Percentiles rank a stretch among this genome's conserved stretches.
Evolutionary conservation across 2,113 vertebrate species (phyloP).

Genomic region (Myotis yumanensis): DNA sequence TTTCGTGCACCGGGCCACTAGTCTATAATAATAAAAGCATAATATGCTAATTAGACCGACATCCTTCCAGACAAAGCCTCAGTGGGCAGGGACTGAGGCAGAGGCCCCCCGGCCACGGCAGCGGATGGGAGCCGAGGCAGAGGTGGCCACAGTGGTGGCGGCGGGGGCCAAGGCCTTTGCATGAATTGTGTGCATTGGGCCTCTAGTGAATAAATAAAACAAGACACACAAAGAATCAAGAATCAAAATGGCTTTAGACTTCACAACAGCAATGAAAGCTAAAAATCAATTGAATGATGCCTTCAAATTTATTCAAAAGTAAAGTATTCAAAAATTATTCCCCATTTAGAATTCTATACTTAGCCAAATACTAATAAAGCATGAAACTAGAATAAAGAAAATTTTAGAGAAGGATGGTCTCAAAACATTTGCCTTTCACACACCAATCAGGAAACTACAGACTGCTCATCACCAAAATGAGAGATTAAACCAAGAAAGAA

Average conservation of each 20-base stretch:
- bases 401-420: not conserved
- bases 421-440: not conserved
- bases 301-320: not conserved
- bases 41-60: too few species aligned
- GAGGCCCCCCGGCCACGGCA: too few species aligned
- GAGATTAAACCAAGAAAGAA: not conserved
- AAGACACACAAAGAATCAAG: not conserved
- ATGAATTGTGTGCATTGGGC: too few species aligned
- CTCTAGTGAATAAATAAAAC: not conserved
- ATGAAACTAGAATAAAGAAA: not conserved
- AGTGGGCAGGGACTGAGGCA: too few species aligned
- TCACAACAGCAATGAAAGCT: not conserved
- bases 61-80: too few species aligned
- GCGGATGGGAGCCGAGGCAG: too few species aligned
- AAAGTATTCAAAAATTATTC: conserved; percentile 5
- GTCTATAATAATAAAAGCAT: too few species aligned
- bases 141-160: too few species aligned
- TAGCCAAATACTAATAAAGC: not conserved
- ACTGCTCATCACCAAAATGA: not conserved
- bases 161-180: too few species aligned
- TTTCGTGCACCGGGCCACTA: too few species aligned
- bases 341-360: not conserved
- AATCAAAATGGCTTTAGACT: not conserved
- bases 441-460: not conserved
- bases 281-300: not conserved